phyloP scores from a whole-genome alignment of 2,113 vertebrate genomes.

The Nannobrachium achirus region DNA sequence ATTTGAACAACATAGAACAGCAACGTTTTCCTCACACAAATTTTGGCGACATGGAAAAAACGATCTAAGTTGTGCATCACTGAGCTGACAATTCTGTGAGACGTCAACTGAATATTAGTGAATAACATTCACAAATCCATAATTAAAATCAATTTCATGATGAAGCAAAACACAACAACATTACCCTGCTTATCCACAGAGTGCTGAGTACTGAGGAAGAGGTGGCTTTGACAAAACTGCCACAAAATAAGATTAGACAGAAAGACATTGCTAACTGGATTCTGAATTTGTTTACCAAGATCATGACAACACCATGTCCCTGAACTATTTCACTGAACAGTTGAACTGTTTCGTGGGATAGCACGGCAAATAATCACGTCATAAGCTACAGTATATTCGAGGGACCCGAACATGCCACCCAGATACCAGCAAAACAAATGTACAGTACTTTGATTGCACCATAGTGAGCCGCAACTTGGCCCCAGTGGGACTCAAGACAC shows the following conservation, averaged over 20 bases:
- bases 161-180: slow-evolving; percentile 10
- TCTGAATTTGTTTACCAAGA: background rate
- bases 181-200: slow-evolving; percentile 12
- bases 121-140: background rate
- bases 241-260: background rate
- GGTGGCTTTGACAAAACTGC: background rate
- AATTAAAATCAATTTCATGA: slow-evolving; percentile 11
- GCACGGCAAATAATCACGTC: too few relatives aligned
- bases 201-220: background rate
- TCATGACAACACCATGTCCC: background rate
- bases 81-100: slow-evolving; percentile 26
- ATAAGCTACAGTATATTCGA: too few relatives aligned
- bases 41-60: slow-evolving; percentile 18
- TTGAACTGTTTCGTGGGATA: background rate
- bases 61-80: slow-evolving; percentile 1
- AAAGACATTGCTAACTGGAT: background rate
- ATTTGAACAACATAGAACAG: slow-evolving; percentile 3
- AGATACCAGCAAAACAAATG: too few relatives aligned
- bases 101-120: slow-evolving; percentile 28
- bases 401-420: too few relatives aligned
- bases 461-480: too few relatives aligned
- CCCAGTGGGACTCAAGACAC: slow-evolving; percentile 31
- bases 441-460: too few relatives aligned
- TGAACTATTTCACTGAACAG: too few relatives aligned
- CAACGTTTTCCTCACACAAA: slow-evolving; percentile 35